Conservation (phyloP, 2,113 vertebrate genomes). For the Urocolius indicus region DNA sequence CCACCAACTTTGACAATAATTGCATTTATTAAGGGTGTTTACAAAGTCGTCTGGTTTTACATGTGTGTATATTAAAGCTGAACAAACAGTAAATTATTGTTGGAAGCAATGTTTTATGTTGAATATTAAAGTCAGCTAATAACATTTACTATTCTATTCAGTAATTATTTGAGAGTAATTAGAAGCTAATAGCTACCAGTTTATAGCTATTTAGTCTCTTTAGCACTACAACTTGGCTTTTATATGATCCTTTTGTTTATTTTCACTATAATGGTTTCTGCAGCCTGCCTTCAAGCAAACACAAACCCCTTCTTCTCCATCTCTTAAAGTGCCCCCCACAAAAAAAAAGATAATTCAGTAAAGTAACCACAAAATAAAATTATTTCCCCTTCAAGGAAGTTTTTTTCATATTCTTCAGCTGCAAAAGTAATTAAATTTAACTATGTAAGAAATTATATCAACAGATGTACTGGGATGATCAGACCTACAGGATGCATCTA, state of each 20-base stretch:
- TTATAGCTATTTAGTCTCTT: conserved; percentile 48
- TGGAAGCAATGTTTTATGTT: conserved; percentile 51
- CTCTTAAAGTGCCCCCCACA: background rate
- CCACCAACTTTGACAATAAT: background rate
- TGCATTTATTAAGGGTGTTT: background rate
- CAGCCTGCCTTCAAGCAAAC: background rate
- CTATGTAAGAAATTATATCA: background rate
- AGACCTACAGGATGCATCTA: background rate
- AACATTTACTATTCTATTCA: conserved; percentile 60
- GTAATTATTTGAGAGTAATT: conserved; percentile 71
- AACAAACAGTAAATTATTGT: conserved; percentile 49
- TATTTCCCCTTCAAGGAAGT: background rate
- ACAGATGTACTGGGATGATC: background rate
- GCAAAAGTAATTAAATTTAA: background rate
- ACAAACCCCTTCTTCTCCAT: background rate
- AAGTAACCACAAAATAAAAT: background rate
- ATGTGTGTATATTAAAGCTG: background rate
- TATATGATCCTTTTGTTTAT: conserved; percentile 48
- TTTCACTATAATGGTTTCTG: background rate
- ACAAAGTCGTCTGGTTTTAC: background rate
- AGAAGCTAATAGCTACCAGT: conserved; percentile 60
- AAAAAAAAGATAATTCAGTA: background rate
- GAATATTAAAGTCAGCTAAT: conserved; percentile 63
- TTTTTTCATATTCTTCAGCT: background rate
- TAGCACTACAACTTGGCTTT: conserved; percentile 46